Percentiles rank a stretch among this genome's conserved stretches.
Conservation (phyloP, 92 coral and sea anemone genomes). For the Palythoa heliodiscus region DNA sequence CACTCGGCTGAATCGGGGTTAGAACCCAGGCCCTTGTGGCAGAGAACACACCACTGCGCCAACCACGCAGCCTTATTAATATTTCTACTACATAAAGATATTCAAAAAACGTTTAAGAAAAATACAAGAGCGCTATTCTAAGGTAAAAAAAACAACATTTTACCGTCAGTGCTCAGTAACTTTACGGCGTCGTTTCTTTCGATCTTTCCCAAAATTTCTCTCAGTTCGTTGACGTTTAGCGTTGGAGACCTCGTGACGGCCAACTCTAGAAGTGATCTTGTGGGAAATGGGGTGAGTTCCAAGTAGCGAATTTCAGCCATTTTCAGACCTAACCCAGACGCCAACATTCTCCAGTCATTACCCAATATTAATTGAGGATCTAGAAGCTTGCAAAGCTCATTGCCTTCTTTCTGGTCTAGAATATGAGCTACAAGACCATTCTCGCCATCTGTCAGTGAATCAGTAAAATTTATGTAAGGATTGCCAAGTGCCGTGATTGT, state of each 20-base stretch:
- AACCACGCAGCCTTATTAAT: neutral
- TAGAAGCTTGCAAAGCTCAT: neutral
- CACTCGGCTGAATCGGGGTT: too few relatives aligned
- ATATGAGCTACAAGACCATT: neutral
- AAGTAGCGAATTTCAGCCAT: conserved; percentile 1
- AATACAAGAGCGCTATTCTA: too few relatives aligned
- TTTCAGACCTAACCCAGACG: neutral
- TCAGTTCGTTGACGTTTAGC: neutral
- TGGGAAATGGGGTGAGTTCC: conserved; percentile 17
- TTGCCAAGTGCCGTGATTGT: too few relatives aligned
- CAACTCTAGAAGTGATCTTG: conserved; percentile 6
- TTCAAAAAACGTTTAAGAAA: neutral
- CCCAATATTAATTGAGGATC: conserved; percentile 8
- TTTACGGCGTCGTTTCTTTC: conserved; percentile 12
- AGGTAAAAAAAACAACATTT: neutral
- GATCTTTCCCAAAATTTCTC: neutral
- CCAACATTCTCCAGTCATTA: conserved; percentile 36
- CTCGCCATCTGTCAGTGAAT: neutral
- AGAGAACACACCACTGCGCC: too few relatives aligned
- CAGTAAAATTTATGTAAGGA: neutral
- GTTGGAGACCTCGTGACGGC: neutral
- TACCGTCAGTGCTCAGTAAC: neutral
- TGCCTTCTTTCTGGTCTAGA: neutral
- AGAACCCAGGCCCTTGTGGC: too few relatives aligned
- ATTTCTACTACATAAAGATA: neutral